Percentiles rank a stretch among this genome's conserved stretches.
Conservation (phyloP, 2,888 invertebrate species). For the Hanleya hanleyi region DNA sequence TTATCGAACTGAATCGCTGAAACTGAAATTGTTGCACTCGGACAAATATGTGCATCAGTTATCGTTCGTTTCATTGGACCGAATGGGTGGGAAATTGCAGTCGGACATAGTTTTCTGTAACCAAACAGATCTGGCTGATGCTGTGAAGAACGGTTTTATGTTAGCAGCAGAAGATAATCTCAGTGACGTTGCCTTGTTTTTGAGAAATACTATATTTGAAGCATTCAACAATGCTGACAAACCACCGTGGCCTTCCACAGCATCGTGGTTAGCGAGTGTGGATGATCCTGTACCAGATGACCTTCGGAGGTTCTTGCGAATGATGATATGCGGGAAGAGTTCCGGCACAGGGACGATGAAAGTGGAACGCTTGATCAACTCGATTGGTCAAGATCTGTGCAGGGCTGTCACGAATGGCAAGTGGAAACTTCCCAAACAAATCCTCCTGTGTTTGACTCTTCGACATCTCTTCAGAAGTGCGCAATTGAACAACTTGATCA, state of each 20-base stretch:
- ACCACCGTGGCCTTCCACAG: not conserved
- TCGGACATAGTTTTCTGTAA: conserved; percentile 12
- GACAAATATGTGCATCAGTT: not conserved
- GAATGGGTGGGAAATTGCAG: not conserved
- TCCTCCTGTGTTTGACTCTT: not conserved
- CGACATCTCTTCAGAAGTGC: not conserved
- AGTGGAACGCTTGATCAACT: not conserved
- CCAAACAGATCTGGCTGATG: conserved; percentile 4
- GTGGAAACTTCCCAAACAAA: not conserved
- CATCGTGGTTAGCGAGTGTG: not conserved
- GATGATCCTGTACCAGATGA: not conserved
- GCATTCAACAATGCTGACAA: not conserved
- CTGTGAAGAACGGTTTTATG: not conserved
- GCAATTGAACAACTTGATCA: conserved; percentile 8
- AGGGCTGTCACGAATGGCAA: not conserved
- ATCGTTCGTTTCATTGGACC: not conserved
- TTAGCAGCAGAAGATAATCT: not conserved
- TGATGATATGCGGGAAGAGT: not conserved
- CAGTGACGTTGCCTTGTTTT: not conserved
- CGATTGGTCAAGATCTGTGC: not conserved
- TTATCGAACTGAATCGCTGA: conserved; percentile 15
- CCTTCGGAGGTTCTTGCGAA: not conserved
- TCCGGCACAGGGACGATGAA: not conserved
- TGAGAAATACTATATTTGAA: not conserved
- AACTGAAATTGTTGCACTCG: not conserved